Evolutionary conservation across 2,888 invertebrate genomes (phyloP).

Genomic region (Oeneis ivallda): DNA sequence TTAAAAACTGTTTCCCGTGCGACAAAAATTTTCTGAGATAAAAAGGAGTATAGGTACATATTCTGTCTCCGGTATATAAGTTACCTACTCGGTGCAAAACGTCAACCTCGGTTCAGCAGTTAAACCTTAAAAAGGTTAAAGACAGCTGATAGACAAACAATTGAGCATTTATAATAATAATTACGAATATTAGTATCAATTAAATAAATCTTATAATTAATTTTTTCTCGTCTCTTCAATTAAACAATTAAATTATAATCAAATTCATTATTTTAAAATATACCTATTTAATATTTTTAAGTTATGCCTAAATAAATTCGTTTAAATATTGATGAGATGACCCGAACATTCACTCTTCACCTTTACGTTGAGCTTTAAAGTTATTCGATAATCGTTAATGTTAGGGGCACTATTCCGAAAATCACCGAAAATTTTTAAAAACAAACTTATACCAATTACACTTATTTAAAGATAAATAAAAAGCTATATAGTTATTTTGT

Average conservation of each 20-base stretch:
- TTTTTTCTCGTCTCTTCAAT: neutral
- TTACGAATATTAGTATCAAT: neutral
- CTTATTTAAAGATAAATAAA: neutral
- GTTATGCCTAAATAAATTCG: conserved; percentile 1
- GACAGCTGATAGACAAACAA: neutral
- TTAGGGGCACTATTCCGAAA: conserved; percentile 23
- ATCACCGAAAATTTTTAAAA: neutral
- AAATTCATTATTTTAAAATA: neutral
- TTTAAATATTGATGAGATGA: conserved; percentile 11
- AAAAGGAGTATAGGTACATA: too few species aligned
- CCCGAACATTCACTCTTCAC: conserved; percentile 32
- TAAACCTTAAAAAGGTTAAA: too few species aligned
- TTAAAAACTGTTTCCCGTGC: too few species aligned
- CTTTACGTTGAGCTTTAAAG: conserved; percentile 27
- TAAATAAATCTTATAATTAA: neutral
- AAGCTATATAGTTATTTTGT: conserved; percentile 9
- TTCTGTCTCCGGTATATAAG: too few species aligned
- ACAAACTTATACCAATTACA: neutral
- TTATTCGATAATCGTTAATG: conserved; percentile 17
- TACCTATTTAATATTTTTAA: neutral
- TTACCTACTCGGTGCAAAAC: too few species aligned
- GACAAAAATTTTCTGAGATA: too few species aligned
- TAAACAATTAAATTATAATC: conserved; percentile 3
- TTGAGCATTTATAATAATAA: neutral
- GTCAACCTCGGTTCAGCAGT: too few species aligned